Base-by-base conservation (phyloP, 1,140 invertebrate genomes). In the Macrobrachium rosenbergii region DNA sequence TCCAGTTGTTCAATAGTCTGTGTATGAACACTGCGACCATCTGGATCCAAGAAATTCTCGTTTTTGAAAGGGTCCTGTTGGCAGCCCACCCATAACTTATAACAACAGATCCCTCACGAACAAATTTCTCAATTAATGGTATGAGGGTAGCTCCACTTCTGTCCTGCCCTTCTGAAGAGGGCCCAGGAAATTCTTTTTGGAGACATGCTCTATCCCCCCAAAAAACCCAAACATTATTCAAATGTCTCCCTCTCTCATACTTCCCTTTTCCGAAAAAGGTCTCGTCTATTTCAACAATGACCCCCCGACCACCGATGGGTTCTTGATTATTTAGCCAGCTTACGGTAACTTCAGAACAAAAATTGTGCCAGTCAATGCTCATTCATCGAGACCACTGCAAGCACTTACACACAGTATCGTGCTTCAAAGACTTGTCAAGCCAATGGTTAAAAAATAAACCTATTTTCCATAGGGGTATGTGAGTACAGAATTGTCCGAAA, bases 291-390 rank as follows among this genome's bases (percentile, higher is more conserved):
- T 80, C 60, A 14, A 80, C 59, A 0, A 23, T 60, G 60, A 63
- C 37, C 8, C 59, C 59, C 16, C 11, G 7, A 23, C 78, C 78
- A 21, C 60, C 78, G 10, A 80, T 28, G 6, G 60, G 19, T 17
- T 80, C 78, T 60, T 62, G 78, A 28, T 80, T 80, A 8, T n/a
- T 17, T 5, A 80, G 37, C 59, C 78, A 80, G 58, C 8, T 19
- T 0, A 60, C 58, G 5, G 76, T 78, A 59, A 43, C 76, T 16
- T 78, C 10, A 5, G 12, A 19, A 52, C 76, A 78, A 23, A 78
- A 78, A 78, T 43, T 78, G 0, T 43, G 14, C 76, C 76, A 78
- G 21, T 78, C 76, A 7, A 78, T 43, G 7, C 17, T 52, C 2
- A 5, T 78, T 19, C 45, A 16, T 3, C 45, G 23, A 5, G 14